Base-by-base conservation (phyloP, 2,888 invertebrate species). In the Leucophenga montana region DNA sequence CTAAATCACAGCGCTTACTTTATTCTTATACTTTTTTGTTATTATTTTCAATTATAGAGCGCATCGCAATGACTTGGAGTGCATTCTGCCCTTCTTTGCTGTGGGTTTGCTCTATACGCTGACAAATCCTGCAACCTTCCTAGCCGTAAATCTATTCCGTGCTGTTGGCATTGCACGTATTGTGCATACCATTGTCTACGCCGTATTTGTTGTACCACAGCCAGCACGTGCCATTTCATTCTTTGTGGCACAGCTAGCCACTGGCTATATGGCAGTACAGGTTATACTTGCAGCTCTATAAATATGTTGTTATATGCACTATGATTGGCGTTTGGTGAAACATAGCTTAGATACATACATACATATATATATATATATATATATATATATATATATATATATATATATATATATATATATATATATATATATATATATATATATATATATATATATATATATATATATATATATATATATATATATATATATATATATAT, bases 21-120 rank as follows among this genome's bases (percentile, higher is more conserved):
- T n/a, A n/a, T n/a, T n/a, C n/a, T n/a, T 27, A 27, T 27, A 27
- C 27, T 27, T 27, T 27, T 27, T 27, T 27, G n/a, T n/a, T 33
- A 33, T 39, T 39, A 3, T 39, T 11, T 67, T 27, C 27, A 62
- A 85, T 86, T 9, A 6, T 86, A 91, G 91, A 73, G 90, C 90
- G 14, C 91, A 91, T 78, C 85, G 87, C 72, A 91, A 91, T 78
- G 91, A 91, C 82, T 75, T 91, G 69, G 91, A 91, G 81, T 91
- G 91, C 83, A 90, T 91, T 64, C 80, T 90, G 0, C 85, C 89
- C 27, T 91, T 90, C 79, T 83, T 90, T 16, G 69, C 89, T 39
- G 76, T 89, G 66, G 90, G 89, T 18, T 80, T 89, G 4, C 78
- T 90, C 18, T 91, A 90, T 81, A 80, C 89, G 6, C 73, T 89